phyloP scores from a whole-genome alignment of 2,113 vertebrate genomes.

The Sclerurus mexicanus region DNA sequence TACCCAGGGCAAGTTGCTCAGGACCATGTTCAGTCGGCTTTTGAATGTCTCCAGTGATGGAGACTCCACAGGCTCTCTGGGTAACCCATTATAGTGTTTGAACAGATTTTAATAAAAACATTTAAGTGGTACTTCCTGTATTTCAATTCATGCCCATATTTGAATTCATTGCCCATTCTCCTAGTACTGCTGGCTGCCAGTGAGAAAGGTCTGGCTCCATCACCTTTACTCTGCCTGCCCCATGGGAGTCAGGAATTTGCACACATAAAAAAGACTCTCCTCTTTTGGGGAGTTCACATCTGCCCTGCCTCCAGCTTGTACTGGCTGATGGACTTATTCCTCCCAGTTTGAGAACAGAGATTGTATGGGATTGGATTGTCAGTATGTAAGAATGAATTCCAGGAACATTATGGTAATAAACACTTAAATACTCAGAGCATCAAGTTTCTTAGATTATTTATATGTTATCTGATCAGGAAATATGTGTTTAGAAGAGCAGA shows the following conservation, averaged over 20 bases:
- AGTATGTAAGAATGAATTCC: not conserved
- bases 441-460: not conserved
- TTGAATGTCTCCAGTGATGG: not conserved
- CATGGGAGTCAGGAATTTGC: not conserved
- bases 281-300: not conserved
- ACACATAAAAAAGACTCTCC: not conserved
- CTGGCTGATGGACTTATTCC: not conserved
- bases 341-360: not conserved
- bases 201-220: not conserved
- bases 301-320: not conserved
- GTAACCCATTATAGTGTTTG: not conserved
- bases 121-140: not conserved
- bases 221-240: not conserved
- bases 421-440: not conserved
- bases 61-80: not conserved
- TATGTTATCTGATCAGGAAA: not conserved
- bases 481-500: not conserved
- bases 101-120: not conserved
- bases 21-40: not conserved
- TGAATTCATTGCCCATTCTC: not conserved
- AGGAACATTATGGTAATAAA: not conserved
- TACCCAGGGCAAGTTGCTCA: not conserved
- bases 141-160: not conserved
- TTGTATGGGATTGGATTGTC: not conserved
- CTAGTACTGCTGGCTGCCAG: not conserved